Evolutionary conservation across 2,113 vertebrate species (phyloP).

Genomic region (Protobothrops flavoviridis): DNA sequence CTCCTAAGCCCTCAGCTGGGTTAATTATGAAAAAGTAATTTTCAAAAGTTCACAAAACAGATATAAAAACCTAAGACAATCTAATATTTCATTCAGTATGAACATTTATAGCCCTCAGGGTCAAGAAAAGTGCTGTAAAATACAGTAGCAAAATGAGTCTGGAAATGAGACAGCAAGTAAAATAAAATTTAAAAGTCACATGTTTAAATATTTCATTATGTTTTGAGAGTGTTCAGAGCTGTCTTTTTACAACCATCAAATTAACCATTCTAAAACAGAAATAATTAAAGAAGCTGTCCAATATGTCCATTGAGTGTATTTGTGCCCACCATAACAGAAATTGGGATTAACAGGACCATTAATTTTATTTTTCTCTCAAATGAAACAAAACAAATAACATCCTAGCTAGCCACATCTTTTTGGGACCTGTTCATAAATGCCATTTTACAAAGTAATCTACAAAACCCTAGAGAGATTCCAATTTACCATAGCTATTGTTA

Average conservation of each 20-base stretch:
- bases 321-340: background rate
- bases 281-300: background rate
- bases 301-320: background rate
- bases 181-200: background rate
- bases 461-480: background rate
- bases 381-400: background rate
- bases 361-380: background rate
- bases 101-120: background rate
- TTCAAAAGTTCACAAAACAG: background rate
- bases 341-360: background rate
- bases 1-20: background rate
- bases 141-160: background rate
- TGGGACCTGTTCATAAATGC: background rate
- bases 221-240: background rate
- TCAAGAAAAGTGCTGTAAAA: background rate
- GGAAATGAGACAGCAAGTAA: background rate
- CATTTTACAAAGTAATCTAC: background rate
- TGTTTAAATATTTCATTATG: background rate
- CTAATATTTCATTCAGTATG: background rate
- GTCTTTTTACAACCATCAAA: background rate
- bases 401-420: background rate
- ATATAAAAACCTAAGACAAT: background rate
- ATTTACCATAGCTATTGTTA: background rate
- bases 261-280: background rate
- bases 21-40: background rate